A percentile compares a stretch with the other conserved stretches of the same genome.
phyloP scores from a whole-genome alignment of 2,113 vertebrate genomes.

The Psittacara wagleri region DNA sequence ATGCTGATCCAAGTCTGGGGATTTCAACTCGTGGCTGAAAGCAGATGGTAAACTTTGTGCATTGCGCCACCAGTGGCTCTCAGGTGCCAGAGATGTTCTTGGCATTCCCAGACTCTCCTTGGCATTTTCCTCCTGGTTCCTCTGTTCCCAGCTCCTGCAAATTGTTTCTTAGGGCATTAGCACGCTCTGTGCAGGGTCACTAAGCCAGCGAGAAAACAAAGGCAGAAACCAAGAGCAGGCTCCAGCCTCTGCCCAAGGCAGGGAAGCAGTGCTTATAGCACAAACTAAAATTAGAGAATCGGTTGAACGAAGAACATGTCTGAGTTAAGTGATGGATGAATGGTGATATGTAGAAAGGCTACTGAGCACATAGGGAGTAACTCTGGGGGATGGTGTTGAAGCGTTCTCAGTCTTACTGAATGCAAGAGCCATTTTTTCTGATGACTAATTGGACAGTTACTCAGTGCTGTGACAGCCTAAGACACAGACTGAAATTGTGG shows the following conservation, averaged over 20 bases:
- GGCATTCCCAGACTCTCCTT: not conserved
- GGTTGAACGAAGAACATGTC: not conserved
- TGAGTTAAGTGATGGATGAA: not conserved
- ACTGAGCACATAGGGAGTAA: not conserved
- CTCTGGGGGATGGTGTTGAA: constrained; percentile 35
- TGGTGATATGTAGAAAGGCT: not conserved
- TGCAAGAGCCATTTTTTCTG: constrained; percentile 32
- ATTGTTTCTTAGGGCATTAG: not conserved
- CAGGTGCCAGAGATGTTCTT: not conserved
- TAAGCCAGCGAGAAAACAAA: not conserved
- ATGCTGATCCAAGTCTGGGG: not conserved
- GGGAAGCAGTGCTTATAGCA: not conserved
- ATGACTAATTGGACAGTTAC: constrained; percentile 66
- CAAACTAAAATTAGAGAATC: not conserved
- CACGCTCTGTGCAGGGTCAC: not conserved
- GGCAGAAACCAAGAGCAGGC: not conserved
- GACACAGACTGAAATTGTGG: constrained; percentile 53
- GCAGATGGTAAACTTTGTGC: not conserved
- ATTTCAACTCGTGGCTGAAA: not conserved
- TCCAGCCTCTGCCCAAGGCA: not conserved
- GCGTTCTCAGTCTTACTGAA: not conserved
- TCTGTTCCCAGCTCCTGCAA: not conserved
- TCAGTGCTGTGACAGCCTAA: constrained; percentile 60
- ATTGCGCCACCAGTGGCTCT: not conserved
- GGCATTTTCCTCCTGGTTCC: not conserved